Evolutionary conservation across 2,113 vertebrate genomes (phyloP).

Genomic region (Sinocyclocheilus rhinocerous): DNA sequence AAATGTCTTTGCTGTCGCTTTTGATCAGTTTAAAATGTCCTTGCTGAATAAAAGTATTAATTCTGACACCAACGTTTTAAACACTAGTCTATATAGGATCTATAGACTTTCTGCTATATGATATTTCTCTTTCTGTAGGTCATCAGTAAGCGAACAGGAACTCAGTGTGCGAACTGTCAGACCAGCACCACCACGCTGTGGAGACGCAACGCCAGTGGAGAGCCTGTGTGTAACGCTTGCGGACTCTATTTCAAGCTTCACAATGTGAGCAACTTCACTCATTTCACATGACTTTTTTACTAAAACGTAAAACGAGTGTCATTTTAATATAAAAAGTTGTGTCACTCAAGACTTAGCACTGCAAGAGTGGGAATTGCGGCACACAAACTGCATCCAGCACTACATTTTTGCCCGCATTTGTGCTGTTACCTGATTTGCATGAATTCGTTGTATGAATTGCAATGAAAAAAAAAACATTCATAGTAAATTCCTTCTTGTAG

Average conservation of each 20-base stretch:
- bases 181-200: slow-evolving; percentile 83
- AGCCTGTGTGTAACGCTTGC: slow-evolving; percentile 85
- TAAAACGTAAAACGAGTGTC: background rate
- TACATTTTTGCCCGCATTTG: background rate
- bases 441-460: background rate
- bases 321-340: background rate
- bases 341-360: background rate
- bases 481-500: background rate
- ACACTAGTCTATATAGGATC: background rate
- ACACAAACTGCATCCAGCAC: background rate
- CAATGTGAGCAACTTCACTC: slow-evolving; percentile 68
- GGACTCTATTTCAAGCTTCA: slow-evolving; percentile 86
- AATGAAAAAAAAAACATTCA: background rate
- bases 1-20: background rate
- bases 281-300: background rate
- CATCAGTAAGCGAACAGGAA: slow-evolving; percentile 76
- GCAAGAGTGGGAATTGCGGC: too few relatives aligned
- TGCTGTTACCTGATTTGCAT: slow-evolving; percentile 4
- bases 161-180: slow-evolving; percentile 83
- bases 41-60: background rate
- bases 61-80: accelerated
- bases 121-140: slow-evolving; percentile 64
- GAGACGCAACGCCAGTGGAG: slow-evolving; percentile 80
- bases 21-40: background rate
- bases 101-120: background rate